Percentiles rank a stretch among this genome's conserved stretches.
Conservation (phyloP, 37 sponge, comb jelly and placozoan genomes). For the Amphimedon queenslandica region DNA sequence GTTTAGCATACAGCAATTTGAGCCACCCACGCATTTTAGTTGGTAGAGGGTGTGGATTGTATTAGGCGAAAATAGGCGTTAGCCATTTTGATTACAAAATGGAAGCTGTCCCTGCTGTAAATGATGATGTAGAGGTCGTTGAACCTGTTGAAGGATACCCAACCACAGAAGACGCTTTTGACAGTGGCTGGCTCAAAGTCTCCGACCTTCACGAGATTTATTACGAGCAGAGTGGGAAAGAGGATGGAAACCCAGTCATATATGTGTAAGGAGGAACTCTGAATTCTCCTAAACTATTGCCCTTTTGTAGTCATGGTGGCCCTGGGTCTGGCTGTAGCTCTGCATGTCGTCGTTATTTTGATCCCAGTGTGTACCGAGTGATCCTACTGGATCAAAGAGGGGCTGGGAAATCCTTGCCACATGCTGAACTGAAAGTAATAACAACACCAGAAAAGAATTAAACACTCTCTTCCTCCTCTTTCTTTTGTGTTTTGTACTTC, state of each 20-base stretch:
- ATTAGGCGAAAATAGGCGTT: no score
- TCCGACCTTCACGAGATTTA: conserved; percentile 56
- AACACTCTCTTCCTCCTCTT: not conserved
- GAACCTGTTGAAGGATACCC: not conserved
- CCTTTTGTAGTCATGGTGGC: conserved; percentile 55
- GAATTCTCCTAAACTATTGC: not conserved
- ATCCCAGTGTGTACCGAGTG: conserved; percentile 54
- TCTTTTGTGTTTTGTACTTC: not conserved
- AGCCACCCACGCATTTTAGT: no score
- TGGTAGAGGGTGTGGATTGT: no score
- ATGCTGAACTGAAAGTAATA: conserved; percentile 55
- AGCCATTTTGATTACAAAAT: no score
- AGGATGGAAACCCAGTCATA: conserved; percentile 52
- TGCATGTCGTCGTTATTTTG: conserved; percentile 33
- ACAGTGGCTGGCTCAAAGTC: conserved; percentile 42
- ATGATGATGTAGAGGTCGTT: no score
- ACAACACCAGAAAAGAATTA: no score
- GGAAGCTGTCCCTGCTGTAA: no score
- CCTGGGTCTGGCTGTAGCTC: conserved; percentile 49
- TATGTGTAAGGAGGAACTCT: conserved; percentile 30
- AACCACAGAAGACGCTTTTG: conserved; percentile 31
- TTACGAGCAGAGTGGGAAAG: conserved; percentile 50
- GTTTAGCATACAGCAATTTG: no score
- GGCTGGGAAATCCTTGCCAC: conserved; percentile 50
- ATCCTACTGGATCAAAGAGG: conserved; percentile 65